These are phyloP conservation scores for Pachycephala philippinensis DNA, from an alignment of 2,113 vertebrate genomes.

Conservation along the genomic window DNA sequence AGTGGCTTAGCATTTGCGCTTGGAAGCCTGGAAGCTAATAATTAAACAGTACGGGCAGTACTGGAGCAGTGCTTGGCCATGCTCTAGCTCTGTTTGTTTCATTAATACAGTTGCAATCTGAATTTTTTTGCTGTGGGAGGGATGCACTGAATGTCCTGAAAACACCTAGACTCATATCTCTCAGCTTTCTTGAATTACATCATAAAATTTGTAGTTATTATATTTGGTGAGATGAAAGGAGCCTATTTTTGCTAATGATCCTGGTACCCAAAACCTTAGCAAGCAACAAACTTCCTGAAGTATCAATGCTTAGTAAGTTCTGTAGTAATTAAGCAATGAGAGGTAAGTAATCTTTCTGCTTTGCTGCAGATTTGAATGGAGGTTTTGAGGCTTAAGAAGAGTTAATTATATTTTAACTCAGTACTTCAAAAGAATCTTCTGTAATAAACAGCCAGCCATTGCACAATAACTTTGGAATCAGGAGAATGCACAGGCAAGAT, in stretches of 20 bases:
- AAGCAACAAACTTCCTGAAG: neutral
- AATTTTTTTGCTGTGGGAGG: neutral
- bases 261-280: neutral
- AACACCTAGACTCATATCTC: neutral
- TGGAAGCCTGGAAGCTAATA: neutral
- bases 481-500: neutral
- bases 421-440: neutral
- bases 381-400: neutral
- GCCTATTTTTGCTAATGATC: neutral
- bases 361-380: accelerated
- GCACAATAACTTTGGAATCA: neutral
- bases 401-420: neutral
- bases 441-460: neutral
- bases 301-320: neutral
- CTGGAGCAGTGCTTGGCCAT: neutral
- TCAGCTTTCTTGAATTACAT: neutral
- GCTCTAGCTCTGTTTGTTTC: neutral
- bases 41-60: neutral
- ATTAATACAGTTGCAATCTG: neutral
- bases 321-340: neutral
- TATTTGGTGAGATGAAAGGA: neutral
- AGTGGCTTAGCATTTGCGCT: neutral
- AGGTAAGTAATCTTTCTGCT: neutral
- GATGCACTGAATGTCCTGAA: neutral
- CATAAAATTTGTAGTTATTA: neutral